Evolutionary conservation across 2,797 vertebrate species (phyloP).

Genomic region (Discoglossus pictus): DNA sequence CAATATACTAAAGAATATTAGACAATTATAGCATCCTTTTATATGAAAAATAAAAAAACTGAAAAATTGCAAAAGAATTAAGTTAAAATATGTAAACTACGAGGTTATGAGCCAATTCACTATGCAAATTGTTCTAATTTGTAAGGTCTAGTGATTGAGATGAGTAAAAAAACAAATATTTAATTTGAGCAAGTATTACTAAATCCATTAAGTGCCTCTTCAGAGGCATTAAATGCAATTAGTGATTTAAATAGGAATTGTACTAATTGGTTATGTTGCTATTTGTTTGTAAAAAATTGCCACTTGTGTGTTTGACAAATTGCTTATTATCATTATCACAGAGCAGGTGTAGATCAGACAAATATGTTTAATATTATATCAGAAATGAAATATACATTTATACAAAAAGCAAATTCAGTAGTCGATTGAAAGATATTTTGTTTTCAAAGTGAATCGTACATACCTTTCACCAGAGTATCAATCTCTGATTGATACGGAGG

Average conservation of each 20-base stretch:
- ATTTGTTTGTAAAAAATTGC: constrained; percentile 45
- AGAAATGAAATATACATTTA: constrained; percentile 8
- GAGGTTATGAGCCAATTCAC: constrained; percentile 13
- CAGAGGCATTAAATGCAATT: constrained; percentile 43
- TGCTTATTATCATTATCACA: constrained; percentile 34
- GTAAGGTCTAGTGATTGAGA: constrained; percentile 38
- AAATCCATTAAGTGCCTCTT: constrained; percentile 46
- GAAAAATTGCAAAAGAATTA: constrained; percentile 42
- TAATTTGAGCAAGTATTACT: constrained; percentile 45
- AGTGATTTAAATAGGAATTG: constrained; percentile 47
- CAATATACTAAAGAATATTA: constrained; percentile 29
- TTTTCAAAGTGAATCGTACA: too few species aligned
- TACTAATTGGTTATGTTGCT: constrained; percentile 47
- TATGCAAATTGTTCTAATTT: constrained; percentile 41
- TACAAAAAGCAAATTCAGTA: too few species aligned
- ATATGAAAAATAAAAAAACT: constrained; percentile 26
- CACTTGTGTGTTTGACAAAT: constrained; percentile 43
- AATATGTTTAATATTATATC: constrained; percentile 18
- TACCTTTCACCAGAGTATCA: too few species aligned
- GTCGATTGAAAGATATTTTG: too few species aligned
- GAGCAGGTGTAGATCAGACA: constrained; percentile 34
- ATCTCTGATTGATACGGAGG: too few species aligned
- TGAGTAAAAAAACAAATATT: constrained; percentile 40
- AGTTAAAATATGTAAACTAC: constrained; percentile 46
- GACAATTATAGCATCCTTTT: constrained; percentile 34